Evolutionary conservation across 2,113 vertebrate species (phyloP), one percentile per base, ranked within the genome.

Genomic region (Natator depressus): DNA sequence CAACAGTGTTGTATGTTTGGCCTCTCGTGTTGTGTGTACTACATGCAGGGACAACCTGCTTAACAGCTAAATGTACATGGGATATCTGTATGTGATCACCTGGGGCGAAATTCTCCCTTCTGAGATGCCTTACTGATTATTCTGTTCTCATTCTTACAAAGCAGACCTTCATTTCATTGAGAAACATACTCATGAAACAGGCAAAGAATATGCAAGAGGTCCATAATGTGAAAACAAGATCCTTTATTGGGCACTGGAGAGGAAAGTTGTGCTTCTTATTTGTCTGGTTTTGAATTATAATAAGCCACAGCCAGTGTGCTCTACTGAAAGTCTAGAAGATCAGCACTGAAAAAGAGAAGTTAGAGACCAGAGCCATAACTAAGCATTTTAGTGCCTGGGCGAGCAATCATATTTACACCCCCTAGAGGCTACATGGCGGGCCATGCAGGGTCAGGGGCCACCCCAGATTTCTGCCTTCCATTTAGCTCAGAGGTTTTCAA

Each of bases 41-140:
- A 0, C 27, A 46, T 62, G 16, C 87, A 69, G 22, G 38, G 47
- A 49, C 69, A 12, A 25, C 35, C 8, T n/a, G 16, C 10, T 75
- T 14, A 6, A 62, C 3, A 72, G 31, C 1, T 25, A 13, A 81
- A 69, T 2, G 0, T 20, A 22, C 29, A n/a, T 80, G 4, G 29
- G 79, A 22, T 42, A 46, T 6, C 13, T 31, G 12, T 54, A 82
- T 6, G 31, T 51, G 49, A 50, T 55, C 54, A 50, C 20, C 6
- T 2, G 2, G 10, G 25, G 57, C 7, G 89, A 24, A 50, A 79
- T 31, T 29, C 38, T 38, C 27, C 57, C 14, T n/a, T 82, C 54
- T 22, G 42, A 12, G n/a, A 11, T n/a, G 38, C 0, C 0, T 2
- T 54, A 31, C 62, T 88, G 49, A 19, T 13, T 19, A 55, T 85